Evolutionary conservation across 2,797 vertebrate genomes (phyloP).

Genomic region (Alexandromys oeconomus): DNA sequence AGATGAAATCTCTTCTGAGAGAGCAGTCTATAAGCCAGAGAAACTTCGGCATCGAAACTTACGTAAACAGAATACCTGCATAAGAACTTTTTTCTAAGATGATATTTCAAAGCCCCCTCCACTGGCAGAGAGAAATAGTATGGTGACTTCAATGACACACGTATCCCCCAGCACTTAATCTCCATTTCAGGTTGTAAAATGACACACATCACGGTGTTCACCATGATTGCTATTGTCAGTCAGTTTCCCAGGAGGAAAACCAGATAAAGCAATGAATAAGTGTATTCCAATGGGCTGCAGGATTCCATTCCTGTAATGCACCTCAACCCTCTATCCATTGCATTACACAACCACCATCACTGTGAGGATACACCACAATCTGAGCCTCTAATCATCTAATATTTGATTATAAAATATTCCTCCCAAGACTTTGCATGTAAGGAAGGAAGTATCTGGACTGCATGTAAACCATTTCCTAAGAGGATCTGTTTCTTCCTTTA

Average conservation of each 20-base stretch:
- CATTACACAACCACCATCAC: not conserved
- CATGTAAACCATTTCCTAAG: not conserved
- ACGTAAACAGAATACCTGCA: not conserved
- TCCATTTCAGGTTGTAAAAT: constrained; percentile 28
- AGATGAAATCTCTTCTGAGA: constrained; percentile 6
- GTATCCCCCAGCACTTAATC: not conserved
- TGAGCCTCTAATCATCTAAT: not conserved
- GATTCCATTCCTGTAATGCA: not conserved
- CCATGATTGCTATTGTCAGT: not conserved
- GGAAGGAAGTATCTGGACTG: not conserved
- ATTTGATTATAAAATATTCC: not conserved
- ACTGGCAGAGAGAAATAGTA: constrained; percentile 2
- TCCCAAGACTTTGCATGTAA: not conserved
- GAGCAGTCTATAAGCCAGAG: not conserved
- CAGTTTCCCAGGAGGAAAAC: not conserved
- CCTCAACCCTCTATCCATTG: not conserved
- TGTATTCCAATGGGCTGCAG: not conserved
- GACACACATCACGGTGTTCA: not conserved
- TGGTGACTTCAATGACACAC: not conserved
- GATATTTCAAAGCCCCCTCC: not conserved
- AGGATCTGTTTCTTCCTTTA: not conserved
- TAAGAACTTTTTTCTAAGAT: not conserved
- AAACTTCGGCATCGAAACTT: constrained; percentile 44
- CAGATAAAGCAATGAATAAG: not conserved
- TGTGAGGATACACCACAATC: not conserved